These are phyloP conservation scores for Catocala fraxini DNA, from an alignment of 2,888 invertebrate species.

Conservation along the genomic window DNA sequence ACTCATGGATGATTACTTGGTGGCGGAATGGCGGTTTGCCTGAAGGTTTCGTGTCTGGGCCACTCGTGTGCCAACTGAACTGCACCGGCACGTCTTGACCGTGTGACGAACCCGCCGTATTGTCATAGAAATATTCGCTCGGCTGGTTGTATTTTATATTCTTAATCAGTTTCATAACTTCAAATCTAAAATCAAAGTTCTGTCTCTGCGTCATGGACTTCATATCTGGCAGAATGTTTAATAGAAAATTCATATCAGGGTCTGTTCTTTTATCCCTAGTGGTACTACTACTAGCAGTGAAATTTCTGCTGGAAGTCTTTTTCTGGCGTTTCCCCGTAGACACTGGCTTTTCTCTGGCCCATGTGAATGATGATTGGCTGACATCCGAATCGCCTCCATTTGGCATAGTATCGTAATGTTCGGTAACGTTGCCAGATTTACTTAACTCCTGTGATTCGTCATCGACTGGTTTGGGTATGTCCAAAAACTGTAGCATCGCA, in stretches of 20 bases:
- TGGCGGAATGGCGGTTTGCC: constrained; percentile 23
- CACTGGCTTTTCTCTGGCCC: constrained; percentile 7
- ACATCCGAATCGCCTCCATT: constrained; percentile 19
- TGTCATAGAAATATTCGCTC: constrained; percentile 20
- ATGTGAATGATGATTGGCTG: constrained; percentile 19
- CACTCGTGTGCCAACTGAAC: constrained; percentile 18
- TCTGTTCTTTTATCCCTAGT: constrained; percentile 15
- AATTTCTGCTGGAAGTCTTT: constrained; percentile 6
- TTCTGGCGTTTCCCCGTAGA: constrained; percentile 1
- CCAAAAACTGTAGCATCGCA: constrained; percentile 44
- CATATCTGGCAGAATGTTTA: constrained; percentile 47
- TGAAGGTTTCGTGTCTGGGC: constrained; percentile 11
- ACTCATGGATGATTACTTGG: constrained; percentile 25
- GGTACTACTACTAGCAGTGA: not conserved
- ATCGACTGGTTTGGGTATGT: constrained; percentile 14
- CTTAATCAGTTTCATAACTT: constrained; percentile 48
- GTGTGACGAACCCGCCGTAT: constrained; percentile 14
- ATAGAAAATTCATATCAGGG: constrained; percentile 41
- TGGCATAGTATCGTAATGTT: constrained; percentile 9
- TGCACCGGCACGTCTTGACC: constrained; percentile 14
- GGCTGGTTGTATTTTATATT: constrained; percentile 42
- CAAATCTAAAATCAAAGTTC: constrained; percentile 47
- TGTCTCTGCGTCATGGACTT: constrained; percentile 41
- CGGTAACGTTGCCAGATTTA: constrained; percentile 9
- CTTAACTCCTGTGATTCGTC: constrained; percentile 8